These are phyloP conservation scores for Xylota sylvarum DNA, from an alignment of 2,888 invertebrate species.

Conservation along the genomic window DNA sequence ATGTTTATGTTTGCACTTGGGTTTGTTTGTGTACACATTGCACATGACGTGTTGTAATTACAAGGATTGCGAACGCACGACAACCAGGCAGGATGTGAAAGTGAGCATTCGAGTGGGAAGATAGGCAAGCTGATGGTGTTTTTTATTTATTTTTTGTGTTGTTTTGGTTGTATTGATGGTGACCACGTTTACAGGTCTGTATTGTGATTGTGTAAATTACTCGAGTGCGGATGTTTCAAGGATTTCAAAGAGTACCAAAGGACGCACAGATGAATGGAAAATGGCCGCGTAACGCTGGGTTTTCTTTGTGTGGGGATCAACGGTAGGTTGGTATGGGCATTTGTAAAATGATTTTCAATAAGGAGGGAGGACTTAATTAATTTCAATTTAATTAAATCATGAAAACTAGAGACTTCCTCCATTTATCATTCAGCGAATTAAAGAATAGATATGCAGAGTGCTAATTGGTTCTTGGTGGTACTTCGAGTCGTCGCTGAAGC, in stretches of 20 bases:
- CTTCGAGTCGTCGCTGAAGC: no score
- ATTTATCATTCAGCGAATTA: not conserved
- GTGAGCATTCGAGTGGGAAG: conserved; percentile 15
- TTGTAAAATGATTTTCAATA: conserved; percentile 16
- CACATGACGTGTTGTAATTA: conserved; percentile 77
- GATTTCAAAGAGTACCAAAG: conserved; percentile 26
- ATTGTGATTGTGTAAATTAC: conserved; percentile 46
- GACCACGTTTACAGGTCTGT: conserved; percentile 34
- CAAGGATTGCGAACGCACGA: conserved; percentile 69
- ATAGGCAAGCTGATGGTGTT: not conserved
- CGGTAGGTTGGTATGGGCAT: not conserved
- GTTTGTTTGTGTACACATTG: conserved; percentile 76
- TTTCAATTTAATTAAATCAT: conserved; percentile 28
- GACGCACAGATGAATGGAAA: conserved; percentile 12
- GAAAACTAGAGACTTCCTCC: no score
- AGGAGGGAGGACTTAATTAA: conserved; percentile 26
- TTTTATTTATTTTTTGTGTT: conserved; percentile 8
- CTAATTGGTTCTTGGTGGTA: no score
- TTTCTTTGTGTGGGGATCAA: not conserved
- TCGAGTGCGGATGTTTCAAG: conserved; percentile 36
- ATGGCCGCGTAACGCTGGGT: not conserved
- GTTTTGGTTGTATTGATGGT: not conserved
- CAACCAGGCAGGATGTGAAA: not conserved
- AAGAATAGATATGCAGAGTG: not conserved
- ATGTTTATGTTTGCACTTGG: conserved; percentile 76